These are phyloP conservation scores for Aptenodytes forsteri DNA, from an alignment of 2,113 vertebrate genomes.

Conservation along the genomic window DNA sequence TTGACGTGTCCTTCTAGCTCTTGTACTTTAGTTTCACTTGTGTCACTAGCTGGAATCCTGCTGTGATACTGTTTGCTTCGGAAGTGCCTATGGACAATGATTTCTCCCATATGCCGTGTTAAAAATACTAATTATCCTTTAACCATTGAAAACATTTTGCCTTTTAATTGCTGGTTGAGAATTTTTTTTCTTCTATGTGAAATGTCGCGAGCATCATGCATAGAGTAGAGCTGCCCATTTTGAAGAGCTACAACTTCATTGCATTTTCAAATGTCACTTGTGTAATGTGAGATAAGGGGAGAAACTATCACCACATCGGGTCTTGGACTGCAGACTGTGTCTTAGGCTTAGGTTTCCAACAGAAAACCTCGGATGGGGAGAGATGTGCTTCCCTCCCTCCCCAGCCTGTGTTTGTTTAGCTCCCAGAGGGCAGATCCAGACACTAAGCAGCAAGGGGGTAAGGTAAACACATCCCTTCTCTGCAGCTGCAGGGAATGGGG, in stretches of 20 bases:
- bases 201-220: neutral
- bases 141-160: neutral
- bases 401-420: neutral
- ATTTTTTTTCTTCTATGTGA: neutral
- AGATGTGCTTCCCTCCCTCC: neutral
- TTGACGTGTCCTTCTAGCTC: neutral
- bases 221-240: neutral
- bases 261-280: slow-evolving; percentile 7
- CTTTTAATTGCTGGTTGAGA: neutral
- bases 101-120: neutral
- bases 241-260: neutral
- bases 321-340: neutral
- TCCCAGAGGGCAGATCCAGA: neutral
- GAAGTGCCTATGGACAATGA: neutral
- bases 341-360: neutral
- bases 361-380: neutral
- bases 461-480: neutral
- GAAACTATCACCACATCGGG: neutral
- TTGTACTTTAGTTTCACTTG: neutral
- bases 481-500: neutral
- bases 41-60: neutral
- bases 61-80: neutral
- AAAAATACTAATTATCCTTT: neutral
- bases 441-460: neutral
- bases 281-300: neutral